Evolutionary conservation across 2,888 invertebrate species (phyloP).

Genomic region (Lydus trimaculatus): DNA sequence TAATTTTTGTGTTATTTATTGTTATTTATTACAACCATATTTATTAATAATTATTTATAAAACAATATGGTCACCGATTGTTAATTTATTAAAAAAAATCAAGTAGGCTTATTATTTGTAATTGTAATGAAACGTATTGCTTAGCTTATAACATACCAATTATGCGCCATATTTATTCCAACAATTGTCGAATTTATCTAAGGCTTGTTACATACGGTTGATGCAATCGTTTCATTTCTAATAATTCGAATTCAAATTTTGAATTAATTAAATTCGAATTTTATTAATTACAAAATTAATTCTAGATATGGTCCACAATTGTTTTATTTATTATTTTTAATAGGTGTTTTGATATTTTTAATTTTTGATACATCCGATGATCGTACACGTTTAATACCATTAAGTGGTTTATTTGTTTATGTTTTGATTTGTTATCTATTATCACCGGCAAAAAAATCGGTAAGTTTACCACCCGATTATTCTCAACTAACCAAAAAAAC

Average conservation of each 20-base stretch:
- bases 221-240: neutral
- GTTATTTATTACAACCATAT: constrained; percentile 67
- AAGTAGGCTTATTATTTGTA: too few relatives aligned
- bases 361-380: constrained; percentile 24
- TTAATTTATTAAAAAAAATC: constrained; percentile 27
- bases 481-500: too few relatives aligned
- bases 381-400: constrained; percentile 23
- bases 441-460: constrained; percentile 24
- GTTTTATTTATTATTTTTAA: constrained; percentile 9
- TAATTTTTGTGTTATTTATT: constrained; percentile 72
- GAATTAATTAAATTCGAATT: neutral
- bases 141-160: neutral
- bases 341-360: constrained; percentile 16
- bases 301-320: constrained; percentile 21
- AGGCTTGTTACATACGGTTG: neutral
- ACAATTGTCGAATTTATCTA: neutral
- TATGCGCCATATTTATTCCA: too few relatives aligned
- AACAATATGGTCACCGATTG: constrained; percentile 55
- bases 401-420: constrained; percentile 23
- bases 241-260: too few relatives aligned
- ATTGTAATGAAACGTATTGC: neutral
- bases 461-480: neutral
- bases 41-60: constrained; percentile 60
- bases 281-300: neutral
- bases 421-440: constrained; percentile 23